Base-by-base conservation (phyloP, 1,140 invertebrate genomes). In the Proctacanthus coquilletti region DNA sequence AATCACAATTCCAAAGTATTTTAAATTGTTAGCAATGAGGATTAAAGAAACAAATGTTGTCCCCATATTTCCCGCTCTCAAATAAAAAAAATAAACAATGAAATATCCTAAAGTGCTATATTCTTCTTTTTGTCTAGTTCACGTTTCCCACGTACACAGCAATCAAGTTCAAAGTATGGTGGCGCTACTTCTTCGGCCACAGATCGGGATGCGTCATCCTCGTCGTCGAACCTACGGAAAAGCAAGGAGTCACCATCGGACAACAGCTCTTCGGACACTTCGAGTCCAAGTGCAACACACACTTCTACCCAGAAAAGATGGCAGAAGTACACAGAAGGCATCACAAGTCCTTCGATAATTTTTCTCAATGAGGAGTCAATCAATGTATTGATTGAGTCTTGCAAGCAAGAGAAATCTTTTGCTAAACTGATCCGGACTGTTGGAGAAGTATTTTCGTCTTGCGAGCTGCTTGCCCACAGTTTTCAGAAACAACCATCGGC, bases 361-460 rank as follows among this genome's bases (percentile, higher is more conserved):
- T 74, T 63, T 54, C 54, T 84, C 14, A 79, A 74, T 18, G 80
- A 84, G 58, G 61, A 71, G 19, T 69, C 68, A 40, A 51, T 85
- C 11, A 52, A 70, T 38, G 63, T 71, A 32, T 69, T 84, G 30
- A 73, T 83, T 39, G 67, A 71, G 41, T 66, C 61, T 42, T 83
- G 80, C 53, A 66, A 74, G 53, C 52, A 65, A 29, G 64, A 65
- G 31, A 61, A 70, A 25, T 70, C 64, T 37, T 84, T 75, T 61
- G 70, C 74, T 11, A 62, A 68, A 29, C 55, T 86, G 13, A 75
- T 80, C 41, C 66, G 75, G 27, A 74, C 72, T 17, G 60, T 85
- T 21, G 75, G 75, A 15, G 68, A 75, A 47, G 71, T 82, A n/a
- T 85, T 77, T 56, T 80, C 75, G 34, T 74, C 67, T 37, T 68